Evolutionary conservation across 2,888 invertebrate genomes (phyloP).

Genomic region (Isotomurus palustris): DNA sequence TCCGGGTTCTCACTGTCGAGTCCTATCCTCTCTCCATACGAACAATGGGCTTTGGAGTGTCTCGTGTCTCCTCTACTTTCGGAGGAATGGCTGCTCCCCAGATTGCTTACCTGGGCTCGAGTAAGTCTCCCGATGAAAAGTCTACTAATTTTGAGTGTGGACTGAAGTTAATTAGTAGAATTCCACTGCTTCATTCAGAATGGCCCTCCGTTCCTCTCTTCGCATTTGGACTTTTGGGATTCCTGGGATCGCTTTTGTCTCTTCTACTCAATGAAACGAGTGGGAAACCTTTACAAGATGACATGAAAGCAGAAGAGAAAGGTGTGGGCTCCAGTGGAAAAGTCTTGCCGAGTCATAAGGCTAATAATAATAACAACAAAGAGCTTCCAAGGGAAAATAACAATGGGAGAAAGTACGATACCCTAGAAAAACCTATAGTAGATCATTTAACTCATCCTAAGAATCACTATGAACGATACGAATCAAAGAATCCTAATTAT

Average conservation of each 20-base stretch:
- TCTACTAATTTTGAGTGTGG: not conserved
- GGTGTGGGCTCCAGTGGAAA: constrained; percentile 12
- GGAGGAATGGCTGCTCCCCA: constrained; percentile 36
- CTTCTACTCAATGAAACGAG: constrained; percentile 32
- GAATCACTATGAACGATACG: too few relatives aligned
- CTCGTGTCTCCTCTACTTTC: constrained; percentile 29
- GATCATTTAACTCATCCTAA: too few relatives aligned
- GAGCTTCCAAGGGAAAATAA: not conserved
- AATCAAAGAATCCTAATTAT: too few relatives aligned
- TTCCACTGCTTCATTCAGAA: constrained; percentile 7
- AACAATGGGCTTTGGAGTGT: constrained; percentile 38
- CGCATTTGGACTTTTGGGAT: constrained; percentile 30
- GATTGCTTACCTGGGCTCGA: constrained; percentile 32
- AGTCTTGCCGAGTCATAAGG: constrained; percentile 16
- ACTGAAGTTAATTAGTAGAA: not conserved
- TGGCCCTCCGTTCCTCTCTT: constrained; percentile 35
- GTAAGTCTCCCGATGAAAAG: too few relatives aligned
- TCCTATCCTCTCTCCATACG: constrained; percentile 32
- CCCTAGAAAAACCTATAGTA: too few relatives aligned
- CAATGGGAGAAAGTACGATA: not conserved
- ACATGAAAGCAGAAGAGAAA: constrained; percentile 8
- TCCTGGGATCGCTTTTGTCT: constrained; percentile 33
- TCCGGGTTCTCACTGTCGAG: constrained; percentile 22
- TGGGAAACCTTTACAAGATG: constrained; percentile 34
- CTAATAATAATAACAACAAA: not conserved